Percentiles rank a stretch among this genome's conserved stretches.
These are phyloP conservation scores for Bactericera cockerelli DNA, from an alignment of 1,140 invertebrate genomes.

Conservation along the genomic window DNA sequence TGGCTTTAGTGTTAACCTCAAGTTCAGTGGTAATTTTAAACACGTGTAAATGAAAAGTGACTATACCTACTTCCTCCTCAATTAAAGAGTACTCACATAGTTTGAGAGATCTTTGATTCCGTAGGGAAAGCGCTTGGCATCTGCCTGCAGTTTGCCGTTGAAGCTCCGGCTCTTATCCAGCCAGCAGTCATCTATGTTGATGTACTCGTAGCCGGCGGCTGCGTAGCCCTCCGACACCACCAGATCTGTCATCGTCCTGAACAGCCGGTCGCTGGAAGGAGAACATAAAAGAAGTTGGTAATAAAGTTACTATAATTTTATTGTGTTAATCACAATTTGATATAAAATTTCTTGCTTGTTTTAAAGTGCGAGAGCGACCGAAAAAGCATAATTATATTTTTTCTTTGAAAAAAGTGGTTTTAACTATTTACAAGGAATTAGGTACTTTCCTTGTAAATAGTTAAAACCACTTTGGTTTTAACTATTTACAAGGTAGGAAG, in stretches of 20 bases:
- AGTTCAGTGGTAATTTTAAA: too few species aligned
- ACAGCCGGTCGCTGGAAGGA: slow-evolving; percentile 65
- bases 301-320: slow-evolving; percentile 5
- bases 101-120: slow-evolving; percentile 79
- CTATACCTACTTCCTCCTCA: too few species aligned
- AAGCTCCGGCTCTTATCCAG: slow-evolving; percentile 59
- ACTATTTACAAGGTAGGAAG: too few species aligned
- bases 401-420: too few species aligned
- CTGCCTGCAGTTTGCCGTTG: slow-evolving; percentile 64
- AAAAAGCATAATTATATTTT: too few species aligned
- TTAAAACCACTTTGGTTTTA: too few species aligned
- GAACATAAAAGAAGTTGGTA: slow-evolving; percentile 12
- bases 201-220: slow-evolving; percentile 76
- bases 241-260: slow-evolving; percentile 81
- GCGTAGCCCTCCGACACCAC: slow-evolving; percentile 78
- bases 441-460: too few species aligned
- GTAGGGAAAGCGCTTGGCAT: slow-evolving; percentile 72
- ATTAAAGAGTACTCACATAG: slow-evolving; percentile 56
- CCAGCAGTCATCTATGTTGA: slow-evolving; percentile 96
- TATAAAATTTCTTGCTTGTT: not conserved
- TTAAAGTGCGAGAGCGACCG: not conserved
- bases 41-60: too few species aligned
- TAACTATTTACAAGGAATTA: too few species aligned
- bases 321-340: not conserved
- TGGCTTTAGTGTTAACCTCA: too few species aligned